Base-by-base conservation (phyloP, 2,888 invertebrate species). In the Ormyrus pomaceus region DNA sequence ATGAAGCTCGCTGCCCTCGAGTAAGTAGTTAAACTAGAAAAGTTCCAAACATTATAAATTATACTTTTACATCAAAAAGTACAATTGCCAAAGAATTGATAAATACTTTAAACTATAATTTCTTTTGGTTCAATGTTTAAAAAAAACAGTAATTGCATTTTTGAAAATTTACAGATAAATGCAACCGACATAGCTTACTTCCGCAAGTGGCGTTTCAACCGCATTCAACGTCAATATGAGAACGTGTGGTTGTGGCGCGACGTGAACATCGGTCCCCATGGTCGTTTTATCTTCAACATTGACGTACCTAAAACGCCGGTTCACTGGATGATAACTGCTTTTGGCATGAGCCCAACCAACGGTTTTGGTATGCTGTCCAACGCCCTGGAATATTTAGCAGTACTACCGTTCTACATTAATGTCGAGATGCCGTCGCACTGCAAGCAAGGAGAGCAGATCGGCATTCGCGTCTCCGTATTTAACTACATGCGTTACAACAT, bases 221-320 rank as follows among this genome's bases (percentile, higher is more conserved):
- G 97, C 80, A 94, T 98, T 80, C 95, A 96, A 88, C 93, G 98
- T 0, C 96, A 97, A 88, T 98, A 98, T 91, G 97, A 98, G 87
- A 97, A 98, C 91, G 96, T 96, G 78, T 99, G 98, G 98, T 91
- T 98, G 74, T 99, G 98, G 98, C 94, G 95, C 82, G 98, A 98
- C 91, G 94, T 97, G 72, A 97, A 97, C 91, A 97, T 98, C 87
- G 97, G 96, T 0, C 97, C 97, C 34, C 97, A 97, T 91, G 97
- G 97, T 0, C 94, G 97, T 6, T 95, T 93, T 87, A 96, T 97
- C 79, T 97, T 97, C 91, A 96, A 95, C 77, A 92, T 96, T 62
- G 95, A 95, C 58, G 97, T 97, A n/a, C 97, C 97, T 0, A 93
- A 95, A 78, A 91, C 94, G 74, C 97, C 97, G 0, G 97, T 95